Base-by-base conservation (phyloP, 2,888 invertebrate species). In the Spodoptera littoralis region DNA sequence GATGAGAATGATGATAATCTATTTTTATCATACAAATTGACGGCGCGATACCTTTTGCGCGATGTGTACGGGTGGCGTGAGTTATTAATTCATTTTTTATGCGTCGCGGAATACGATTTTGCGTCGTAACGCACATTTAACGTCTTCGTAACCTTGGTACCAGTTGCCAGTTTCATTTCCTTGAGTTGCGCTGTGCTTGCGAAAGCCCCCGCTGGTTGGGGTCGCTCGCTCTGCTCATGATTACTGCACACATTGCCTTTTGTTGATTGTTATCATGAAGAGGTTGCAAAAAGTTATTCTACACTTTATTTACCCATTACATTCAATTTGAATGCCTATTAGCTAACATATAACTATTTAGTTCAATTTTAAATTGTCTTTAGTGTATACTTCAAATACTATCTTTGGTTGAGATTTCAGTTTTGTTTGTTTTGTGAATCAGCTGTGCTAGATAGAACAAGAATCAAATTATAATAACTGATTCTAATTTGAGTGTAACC, bases 11-110 rank as follows among this genome's bases (percentile, higher is more conserved):
- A 83, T 88, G 83, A 77, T 82, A 87, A 80, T 92, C 93, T 94
- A 94, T 94, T 94, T 94, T 86, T 93, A 92, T 87, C 92, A 76
- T 83, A 75, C 81, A 89, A 90, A 88, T 91, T 88, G 81, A 86
- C 80, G 79, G 82, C 85, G 79, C 83, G 85, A 87, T 92, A 87
- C 89, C 86, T 90, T 90, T 90, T 92, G 90, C 91, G 90, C 89
- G 86, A 87, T 88, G 88, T 80, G 82, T 79, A 84, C 74, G 76
- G 84, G 84, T 86, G 84, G 85, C 84, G 77, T 82, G 79, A 74
- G 74, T 85, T 85, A 83, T 84, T 84, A 86, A 83, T 84, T 84
- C 71, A 75, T 77, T 83, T 78, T 81, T 82, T 79, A 74, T 83
- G 82, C 85, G 86, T 80, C 72, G 75, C 63, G 60, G 51, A 74